Evolutionary conservation across 1,140 invertebrate genomes (phyloP).

Genomic region (Ooceraea biroi): DNA sequence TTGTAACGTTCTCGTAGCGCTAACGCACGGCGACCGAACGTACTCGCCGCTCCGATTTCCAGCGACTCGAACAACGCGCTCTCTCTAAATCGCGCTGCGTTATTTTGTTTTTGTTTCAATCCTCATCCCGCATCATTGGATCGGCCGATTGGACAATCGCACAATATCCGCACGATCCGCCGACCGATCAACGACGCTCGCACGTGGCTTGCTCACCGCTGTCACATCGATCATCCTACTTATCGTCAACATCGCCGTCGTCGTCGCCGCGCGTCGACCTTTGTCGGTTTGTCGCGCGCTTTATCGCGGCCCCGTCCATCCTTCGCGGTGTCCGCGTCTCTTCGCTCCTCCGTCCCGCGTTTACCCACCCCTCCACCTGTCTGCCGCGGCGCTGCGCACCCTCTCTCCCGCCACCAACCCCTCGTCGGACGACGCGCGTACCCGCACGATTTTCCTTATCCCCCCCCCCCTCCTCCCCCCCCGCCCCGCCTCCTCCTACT

Average conservation of each 20-base stretch:
- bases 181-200: conserved; percentile 39
- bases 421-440: conserved; percentile 62
- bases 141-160: neutral
- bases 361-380: conserved; percentile 70
- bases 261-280: conserved; percentile 61
- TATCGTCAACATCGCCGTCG: conserved; percentile 57
- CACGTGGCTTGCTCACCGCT: conserved; percentile 59
- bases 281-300: conserved; percentile 66
- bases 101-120: conserved; percentile 64
- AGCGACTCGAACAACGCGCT: neutral
- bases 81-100: conserved; percentile 69
- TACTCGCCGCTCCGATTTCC: neutral
- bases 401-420: conserved; percentile 69
- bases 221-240: conserved; percentile 66
- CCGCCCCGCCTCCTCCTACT: conserved; percentile 29
- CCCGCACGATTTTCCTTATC: conserved; percentile 73
- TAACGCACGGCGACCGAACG: conserved; percentile 25
- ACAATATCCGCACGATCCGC: conserved; percentile 24
- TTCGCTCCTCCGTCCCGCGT: conserved; percentile 64
- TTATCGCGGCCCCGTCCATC: conserved; percentile 72
- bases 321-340: conserved; percentile 57
- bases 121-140: conserved; percentile 28
- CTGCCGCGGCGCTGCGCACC: conserved; percentile 69
- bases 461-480: conserved; percentile 46
- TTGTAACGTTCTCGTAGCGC: neutral